phyloP scores from a whole-genome alignment of 2,113 vertebrate species.

The Zosterops borbonicus region DNA sequence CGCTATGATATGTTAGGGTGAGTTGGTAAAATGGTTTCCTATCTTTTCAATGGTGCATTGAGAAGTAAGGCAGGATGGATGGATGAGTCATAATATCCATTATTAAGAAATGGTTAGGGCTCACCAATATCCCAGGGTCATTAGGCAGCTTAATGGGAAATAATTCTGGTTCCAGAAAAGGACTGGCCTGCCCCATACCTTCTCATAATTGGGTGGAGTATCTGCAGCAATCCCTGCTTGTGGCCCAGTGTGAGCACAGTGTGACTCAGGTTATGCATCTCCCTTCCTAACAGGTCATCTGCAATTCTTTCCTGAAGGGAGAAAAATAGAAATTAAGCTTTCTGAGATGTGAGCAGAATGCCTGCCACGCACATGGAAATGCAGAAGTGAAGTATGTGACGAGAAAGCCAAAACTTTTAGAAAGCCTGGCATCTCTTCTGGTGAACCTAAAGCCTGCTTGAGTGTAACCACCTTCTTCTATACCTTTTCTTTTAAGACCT shows the following conservation, averaged over 20 bases:
- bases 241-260: neutral
- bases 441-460: neutral
- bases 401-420: neutral
- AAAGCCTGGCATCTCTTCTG: neutral
- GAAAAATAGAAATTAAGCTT: neutral
- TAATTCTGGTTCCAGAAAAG: slow-evolving; percentile 19
- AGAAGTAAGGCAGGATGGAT: neutral
- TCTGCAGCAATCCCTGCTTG: neutral
- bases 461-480: accelerated
- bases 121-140: slow-evolving; percentile 7
- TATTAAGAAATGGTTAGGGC: slow-evolving; percentile 27
- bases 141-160: slow-evolving; percentile 45
- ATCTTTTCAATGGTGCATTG: slow-evolving; percentile 24
- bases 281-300: neutral
- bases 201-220: neutral
- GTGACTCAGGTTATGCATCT: accelerated
- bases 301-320: neutral
- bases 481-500: neutral
- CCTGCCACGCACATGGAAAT: neutral
- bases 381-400: neutral
- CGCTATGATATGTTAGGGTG: slow-evolving; percentile 21
- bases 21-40: slow-evolving; percentile 29
- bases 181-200: neutral
- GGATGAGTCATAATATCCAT: slow-evolving; percentile 17
- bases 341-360: neutral